Evolutionary conservation across 2,888 invertebrate genomes (phyloP).

Genomic region (Callimorpha dominula): DNA sequence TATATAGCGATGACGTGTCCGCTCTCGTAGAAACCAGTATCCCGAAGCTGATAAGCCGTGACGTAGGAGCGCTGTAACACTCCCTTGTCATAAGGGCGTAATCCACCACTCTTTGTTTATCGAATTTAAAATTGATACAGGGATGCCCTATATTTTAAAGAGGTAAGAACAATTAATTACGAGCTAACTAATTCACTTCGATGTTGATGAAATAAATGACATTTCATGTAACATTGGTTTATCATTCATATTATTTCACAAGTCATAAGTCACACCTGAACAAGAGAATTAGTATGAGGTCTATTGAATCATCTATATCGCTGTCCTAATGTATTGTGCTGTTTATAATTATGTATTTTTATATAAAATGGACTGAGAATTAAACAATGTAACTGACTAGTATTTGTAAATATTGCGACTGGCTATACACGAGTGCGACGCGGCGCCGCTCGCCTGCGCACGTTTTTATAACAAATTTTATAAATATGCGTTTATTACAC

Average conservation of each 20-base stretch:
- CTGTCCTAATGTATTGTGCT: slow-evolving; percentile 34
- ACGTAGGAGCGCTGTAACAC: no score
- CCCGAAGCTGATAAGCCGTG: background rate
- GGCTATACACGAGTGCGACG: slow-evolving; percentile 36
- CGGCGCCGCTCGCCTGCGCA: slow-evolving; percentile 20
- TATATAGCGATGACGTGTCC: background rate
- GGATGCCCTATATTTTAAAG: slow-evolving; percentile 28
- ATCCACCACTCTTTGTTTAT: background rate
- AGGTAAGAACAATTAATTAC: slow-evolving; percentile 17
- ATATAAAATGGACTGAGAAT: slow-evolving; percentile 60
- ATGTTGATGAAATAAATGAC: background rate
- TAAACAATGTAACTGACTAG: slow-evolving; percentile 44
- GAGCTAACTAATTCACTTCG: slow-evolving; percentile 28
- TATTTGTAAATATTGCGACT: slow-evolving; percentile 55
- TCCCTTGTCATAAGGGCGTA: no score
- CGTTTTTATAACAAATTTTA: slow-evolving; percentile 50
- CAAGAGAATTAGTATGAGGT: background rate
- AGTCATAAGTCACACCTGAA: background rate
- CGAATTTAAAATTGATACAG: slow-evolving; percentile 38
- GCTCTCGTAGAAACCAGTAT: background rate
- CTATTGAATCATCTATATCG: slow-evolving; percentile 1
- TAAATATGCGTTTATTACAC: slow-evolving; percentile 36
- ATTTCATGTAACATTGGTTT: background rate
- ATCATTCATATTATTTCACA: background rate
- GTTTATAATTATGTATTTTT: slow-evolving; percentile 55